Base-by-base conservation (phyloP, 2,888 invertebrate genomes). In the Agrochola circellaris region DNA sequence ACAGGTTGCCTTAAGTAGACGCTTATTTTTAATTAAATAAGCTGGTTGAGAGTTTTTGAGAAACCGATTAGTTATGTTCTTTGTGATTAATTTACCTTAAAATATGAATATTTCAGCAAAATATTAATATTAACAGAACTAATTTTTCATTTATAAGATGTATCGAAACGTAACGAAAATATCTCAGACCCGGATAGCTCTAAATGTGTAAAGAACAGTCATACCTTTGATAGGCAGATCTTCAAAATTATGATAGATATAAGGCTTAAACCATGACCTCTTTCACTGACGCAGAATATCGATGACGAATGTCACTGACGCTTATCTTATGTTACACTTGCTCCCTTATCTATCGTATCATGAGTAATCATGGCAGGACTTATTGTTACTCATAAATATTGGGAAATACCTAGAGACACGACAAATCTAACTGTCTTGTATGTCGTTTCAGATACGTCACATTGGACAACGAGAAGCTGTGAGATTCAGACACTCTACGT, bases 401-500 rank as follows among this genome's bases (percentile, higher is more conserved):
- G 77, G 30, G 38, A 48, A 82, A 67, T 83, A 62, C 48, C 8
- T 54, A 30, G 1, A 48, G 17, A 2, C 20, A 20, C 23, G 42
- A 13, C 11, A 23, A 66, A 62, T 72, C 7, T 75, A 15, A 80
- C 42, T n/a, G 2, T 13, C 61, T 51, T 68, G 45, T 70, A 48
- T 81, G 74, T 84, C 26, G 69, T 89, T 94, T 91, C 92, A 97
- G 97, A 97, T 87, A 94, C 95, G 81, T 92, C 97, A 62, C 97
- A 97, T 86, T 96, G 96, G 97, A 95, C 96, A 38, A 95, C 98
- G 51, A 97, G 98, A 91, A 98, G 98, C 89, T 99, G 99, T 93
- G 98, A 98, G 94, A 98, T 98, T 91, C 98, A 99, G 94, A 99
- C 98, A 17, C 96, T 99, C 9, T 99, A 99, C 93, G 99, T 99